A percentile compares a stretch with the other conserved stretches of the same genome.
Conservation (phyloP, 2,888 invertebrate species). For the Dicyrtoma fusca region DNA sequence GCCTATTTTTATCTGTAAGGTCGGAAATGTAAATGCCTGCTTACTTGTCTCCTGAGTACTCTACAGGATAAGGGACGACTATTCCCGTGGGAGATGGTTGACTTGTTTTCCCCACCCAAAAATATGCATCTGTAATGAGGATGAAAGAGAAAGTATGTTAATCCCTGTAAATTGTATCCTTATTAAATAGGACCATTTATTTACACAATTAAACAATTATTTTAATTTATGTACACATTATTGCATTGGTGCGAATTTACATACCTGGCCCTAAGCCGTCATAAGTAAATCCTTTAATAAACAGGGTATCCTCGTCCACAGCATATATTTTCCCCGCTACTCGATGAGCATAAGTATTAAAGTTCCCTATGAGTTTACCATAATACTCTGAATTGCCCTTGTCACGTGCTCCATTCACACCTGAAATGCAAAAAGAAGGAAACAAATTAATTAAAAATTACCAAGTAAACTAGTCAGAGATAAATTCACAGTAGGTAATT, state of each 20-base stretch:
- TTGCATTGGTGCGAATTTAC: conserved; percentile 18
- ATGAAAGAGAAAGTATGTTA: conserved; percentile 11
- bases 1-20: too few species aligned
- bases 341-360: conserved; percentile 76
- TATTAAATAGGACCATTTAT: neutral
- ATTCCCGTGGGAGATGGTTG: conserved; percentile 80
- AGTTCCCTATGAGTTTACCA: conserved; percentile 74
- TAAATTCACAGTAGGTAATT: too few species aligned
- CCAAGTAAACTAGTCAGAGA: too few species aligned
- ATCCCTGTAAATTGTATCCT: conserved; percentile 22
- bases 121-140: conserved; percentile 71
- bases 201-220: neutral
- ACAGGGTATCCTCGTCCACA: conserved; percentile 84
- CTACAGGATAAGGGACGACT: conserved; percentile 84
- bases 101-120: conserved; percentile 84
- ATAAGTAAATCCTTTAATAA: conserved; percentile 83
- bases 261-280: conserved; percentile 78
- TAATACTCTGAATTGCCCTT: conserved; percentile 64
- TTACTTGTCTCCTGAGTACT: conserved; percentile 75
- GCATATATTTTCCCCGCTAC: conserved; percentile 82
- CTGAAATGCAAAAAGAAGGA: neutral
- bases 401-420: neutral
- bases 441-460: too few species aligned
- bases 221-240: neutral
- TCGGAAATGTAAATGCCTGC: too few species aligned